A percentile compares a stretch with the other conserved stretches of the same genome.
These are phyloP conservation scores for Pyrochroa serraticornis DNA, from an alignment of 2,888 invertebrate species.

Conservation along the genomic window DNA sequence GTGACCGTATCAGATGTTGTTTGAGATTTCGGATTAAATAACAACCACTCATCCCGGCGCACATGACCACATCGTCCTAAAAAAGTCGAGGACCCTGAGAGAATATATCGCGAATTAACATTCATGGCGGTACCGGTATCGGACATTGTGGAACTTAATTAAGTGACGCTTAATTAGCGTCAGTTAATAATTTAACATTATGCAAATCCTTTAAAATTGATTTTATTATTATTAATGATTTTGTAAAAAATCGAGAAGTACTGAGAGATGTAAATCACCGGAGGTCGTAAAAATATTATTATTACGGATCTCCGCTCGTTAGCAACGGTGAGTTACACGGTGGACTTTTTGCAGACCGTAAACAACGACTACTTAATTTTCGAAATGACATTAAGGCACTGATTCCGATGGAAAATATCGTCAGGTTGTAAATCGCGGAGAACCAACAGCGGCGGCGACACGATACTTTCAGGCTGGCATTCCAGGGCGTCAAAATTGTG, in stretches of 20 bases:
- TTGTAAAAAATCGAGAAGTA: no score
- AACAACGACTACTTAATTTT: conserved; percentile 54
- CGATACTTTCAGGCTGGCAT: no score
- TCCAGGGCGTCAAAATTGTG: no score
- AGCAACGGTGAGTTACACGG: conserved; percentile 45
- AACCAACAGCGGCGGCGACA: no score
- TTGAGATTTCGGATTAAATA: conserved; percentile 35
- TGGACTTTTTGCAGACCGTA: conserved; percentile 45
- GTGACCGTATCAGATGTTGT: conserved; percentile 33
- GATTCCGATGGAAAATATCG: conserved; percentile 46
- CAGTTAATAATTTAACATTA: no score
- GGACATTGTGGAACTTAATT: no score
- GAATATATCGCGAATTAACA: background rate
- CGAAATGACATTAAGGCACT: conserved; percentile 51
- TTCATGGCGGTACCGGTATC: no score
- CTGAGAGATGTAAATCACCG: conserved; percentile 29
- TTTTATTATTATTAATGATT: no score
- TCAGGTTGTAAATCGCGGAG: conserved; percentile 38
- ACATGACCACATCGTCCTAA: conserved; percentile 18
- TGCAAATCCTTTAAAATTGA: no score
- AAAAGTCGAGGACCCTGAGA: conserved; percentile 14
- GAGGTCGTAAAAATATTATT: conserved; percentile 40
- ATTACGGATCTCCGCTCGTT: conserved; percentile 43
- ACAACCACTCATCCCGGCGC: conserved; percentile 38
- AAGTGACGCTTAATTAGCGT: no score